A percentile compares a stretch with the other conserved stretches of the same genome.
Evolutionary conservation across 2,888 invertebrate genomes (phyloP).

Genomic region (Ptychoptera albimana): DNA sequence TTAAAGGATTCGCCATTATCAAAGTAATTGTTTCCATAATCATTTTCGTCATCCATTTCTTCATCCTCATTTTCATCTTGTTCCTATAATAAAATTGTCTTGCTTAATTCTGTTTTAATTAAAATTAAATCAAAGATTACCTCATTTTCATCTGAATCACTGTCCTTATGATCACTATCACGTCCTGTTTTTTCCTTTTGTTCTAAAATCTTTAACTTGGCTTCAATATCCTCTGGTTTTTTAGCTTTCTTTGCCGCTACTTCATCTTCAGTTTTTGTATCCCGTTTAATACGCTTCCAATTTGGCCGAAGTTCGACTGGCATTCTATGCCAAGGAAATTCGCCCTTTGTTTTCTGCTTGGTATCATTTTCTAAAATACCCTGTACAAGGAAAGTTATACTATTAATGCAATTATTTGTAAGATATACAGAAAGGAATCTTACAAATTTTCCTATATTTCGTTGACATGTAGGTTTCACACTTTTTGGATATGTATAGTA

Average conservation of each 20-base stretch:
- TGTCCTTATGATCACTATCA: slow-evolving; percentile 35
- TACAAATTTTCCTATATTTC: slow-evolving; percentile 17
- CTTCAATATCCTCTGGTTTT: slow-evolving; percentile 19
- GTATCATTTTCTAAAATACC: slow-evolving; percentile 17
- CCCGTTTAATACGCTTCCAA: slow-evolving; percentile 22
- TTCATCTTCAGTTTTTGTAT: slow-evolving; percentile 14
- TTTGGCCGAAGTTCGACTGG: slow-evolving; percentile 45
- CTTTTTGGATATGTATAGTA: slow-evolving; percentile 20
- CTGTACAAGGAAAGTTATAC: slow-evolving; percentile 11
- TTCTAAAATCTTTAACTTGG: slow-evolving; percentile 46
- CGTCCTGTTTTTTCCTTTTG: slow-evolving; percentile 40
- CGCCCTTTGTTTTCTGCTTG: slow-evolving; percentile 20
- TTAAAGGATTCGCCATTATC: slow-evolving; percentile 78
- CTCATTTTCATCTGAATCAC: slow-evolving; percentile 16
- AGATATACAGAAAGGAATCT: slow-evolving; percentile 13
- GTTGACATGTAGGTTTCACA: slow-evolving; percentile 9
- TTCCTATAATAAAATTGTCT: slow-evolving; percentile 8
- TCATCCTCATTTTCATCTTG: slow-evolving; percentile 37
- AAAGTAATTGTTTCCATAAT: slow-evolving; percentile 75
- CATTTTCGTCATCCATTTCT: slow-evolving; percentile 79
- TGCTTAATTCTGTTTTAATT: not conserved
- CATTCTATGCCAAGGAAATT: slow-evolving; percentile 39
- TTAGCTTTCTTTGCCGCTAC: slow-evolving; percentile 14
- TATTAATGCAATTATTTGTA: not conserved
- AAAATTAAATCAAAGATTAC: not conserved